Percentiles rank a stretch among this genome's conserved stretches.
These are phyloP conservation scores for Deilephila porcellus DNA, from an alignment of 2,888 invertebrate species.

Conservation along the genomic window DNA sequence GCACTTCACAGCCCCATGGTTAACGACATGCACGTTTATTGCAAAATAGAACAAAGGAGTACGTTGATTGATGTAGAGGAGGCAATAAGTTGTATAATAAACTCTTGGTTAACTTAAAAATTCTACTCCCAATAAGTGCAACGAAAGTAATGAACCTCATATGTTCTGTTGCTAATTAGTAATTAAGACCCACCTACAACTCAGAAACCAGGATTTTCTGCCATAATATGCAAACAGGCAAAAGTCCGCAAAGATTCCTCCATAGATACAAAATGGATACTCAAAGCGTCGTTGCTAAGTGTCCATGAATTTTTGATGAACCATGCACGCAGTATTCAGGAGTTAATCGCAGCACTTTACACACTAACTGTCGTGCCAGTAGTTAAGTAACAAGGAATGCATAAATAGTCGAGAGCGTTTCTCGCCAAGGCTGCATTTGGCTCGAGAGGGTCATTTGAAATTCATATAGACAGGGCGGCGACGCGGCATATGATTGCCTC, in stretches of 20 bases:
- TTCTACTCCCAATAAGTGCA: too few species aligned
- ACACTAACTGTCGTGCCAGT: slow-evolving; percentile 39
- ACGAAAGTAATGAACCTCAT: too few species aligned
- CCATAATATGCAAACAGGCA: not conserved
- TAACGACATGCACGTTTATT: too few species aligned
- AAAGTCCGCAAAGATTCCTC: not conserved
- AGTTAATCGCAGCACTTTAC: slow-evolving; percentile 44
- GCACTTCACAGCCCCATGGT: too few species aligned
- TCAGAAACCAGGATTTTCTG: not conserved
- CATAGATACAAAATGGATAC: not conserved
- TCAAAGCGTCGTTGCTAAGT: slow-evolving; percentile 4
- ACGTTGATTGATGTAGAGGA: too few species aligned
- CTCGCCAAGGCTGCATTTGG: slow-evolving; percentile 56
- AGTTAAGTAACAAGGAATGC: slow-evolving; percentile 64
- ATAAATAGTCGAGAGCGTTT: slow-evolving; percentile 64
- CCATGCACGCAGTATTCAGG: slow-evolving; percentile 35
- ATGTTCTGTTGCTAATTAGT: too few species aligned
- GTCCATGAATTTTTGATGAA: slow-evolving; percentile 17
- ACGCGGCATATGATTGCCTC: slow-evolving; percentile 17
- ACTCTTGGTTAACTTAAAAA: too few species aligned
- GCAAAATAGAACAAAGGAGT: too few species aligned
- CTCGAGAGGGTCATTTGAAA: slow-evolving; percentile 66
- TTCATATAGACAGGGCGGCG: slow-evolving; percentile 55
- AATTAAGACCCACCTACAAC: too few species aligned
- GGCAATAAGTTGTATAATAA: too few species aligned